A percentile compares a stretch with the other conserved stretches of the same genome.
Evolutionary conservation across 2,888 invertebrate genomes (phyloP).

Genomic region (Phaonia tiefii): DNA sequence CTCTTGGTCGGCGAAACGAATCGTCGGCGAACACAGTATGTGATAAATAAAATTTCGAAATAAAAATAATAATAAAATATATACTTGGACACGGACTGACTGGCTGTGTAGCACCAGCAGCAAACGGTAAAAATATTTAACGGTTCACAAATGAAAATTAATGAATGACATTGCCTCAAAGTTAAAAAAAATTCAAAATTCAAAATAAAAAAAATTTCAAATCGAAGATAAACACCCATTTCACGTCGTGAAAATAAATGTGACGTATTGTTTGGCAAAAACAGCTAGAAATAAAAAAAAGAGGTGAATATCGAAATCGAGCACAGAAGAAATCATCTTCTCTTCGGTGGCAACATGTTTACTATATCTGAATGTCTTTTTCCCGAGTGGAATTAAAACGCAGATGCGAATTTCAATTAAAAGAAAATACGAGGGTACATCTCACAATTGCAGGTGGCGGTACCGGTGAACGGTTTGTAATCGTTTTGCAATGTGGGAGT

Average conservation of each 20-base stretch:
- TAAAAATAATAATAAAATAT: conserved; percentile 34
- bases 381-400: conserved; percentile 11
- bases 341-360: conserved; percentile 6
- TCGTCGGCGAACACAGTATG: neutral
- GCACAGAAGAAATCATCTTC: conserved; percentile 9
- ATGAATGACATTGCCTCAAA: conserved; percentile 36
- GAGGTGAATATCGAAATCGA: conserved; percentile 7
- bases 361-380: neutral
- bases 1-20: conserved; percentile 1
- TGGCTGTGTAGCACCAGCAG: conserved; percentile 15
- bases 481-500: too few relatives aligned
- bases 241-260: conserved; percentile 13
- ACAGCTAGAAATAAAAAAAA: neutral
- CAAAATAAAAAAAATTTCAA: conserved; percentile 20
- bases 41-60: conserved; percentile 36
- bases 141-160: conserved; percentile 34
- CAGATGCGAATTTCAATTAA: conserved; percentile 19
- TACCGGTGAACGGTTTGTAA: too few relatives aligned
- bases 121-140: too few relatives aligned
- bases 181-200: conserved; percentile 38
- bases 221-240: conserved; percentile 3
- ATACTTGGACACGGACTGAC: neutral
- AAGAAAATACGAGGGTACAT: neutral
- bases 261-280: conserved; percentile 39
- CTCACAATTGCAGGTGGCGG: neutral